Percentiles rank a stretch among this genome's conserved stretches.
phyloP scores from a whole-genome alignment of 2,888 invertebrate species.

The Pristionchus exspectatus region DNA sequence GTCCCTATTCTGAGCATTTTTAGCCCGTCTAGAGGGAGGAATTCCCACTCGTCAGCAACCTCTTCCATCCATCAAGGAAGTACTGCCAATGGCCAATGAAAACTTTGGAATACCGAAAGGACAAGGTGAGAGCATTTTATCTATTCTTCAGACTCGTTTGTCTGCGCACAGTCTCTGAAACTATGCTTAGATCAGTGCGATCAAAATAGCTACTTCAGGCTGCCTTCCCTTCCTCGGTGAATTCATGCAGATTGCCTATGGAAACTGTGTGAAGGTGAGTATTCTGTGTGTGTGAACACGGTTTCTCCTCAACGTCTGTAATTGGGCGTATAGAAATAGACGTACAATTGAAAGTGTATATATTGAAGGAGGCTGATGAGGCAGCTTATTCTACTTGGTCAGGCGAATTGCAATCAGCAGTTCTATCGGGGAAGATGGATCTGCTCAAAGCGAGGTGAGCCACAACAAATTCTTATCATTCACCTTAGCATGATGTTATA shows the following conservation, averaged over 20 bases:
- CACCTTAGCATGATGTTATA: background rate
- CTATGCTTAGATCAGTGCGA: too few relatives aligned
- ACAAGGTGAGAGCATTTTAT: too few relatives aligned
- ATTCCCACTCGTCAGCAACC: slow-evolving; percentile 29
- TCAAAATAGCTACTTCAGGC: slow-evolving; percentile 62
- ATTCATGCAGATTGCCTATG: slow-evolving; percentile 77
- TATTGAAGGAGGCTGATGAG: slow-evolving; percentile 72
- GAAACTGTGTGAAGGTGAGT: slow-evolving; percentile 71
- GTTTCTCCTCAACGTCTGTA: background rate
- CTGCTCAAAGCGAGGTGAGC: slow-evolving; percentile 73
- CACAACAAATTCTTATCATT: background rate
- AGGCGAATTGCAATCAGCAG: slow-evolving; percentile 72
- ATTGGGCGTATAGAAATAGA: background rate
- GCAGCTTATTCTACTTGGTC: slow-evolving; percentile 77
- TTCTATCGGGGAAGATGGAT: slow-evolving; percentile 75
- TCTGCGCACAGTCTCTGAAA: too few relatives aligned
- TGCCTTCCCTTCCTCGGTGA: slow-evolving; percentile 78
- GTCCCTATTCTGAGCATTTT: background rate
- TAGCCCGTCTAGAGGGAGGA: slow-evolving; percentile 7
- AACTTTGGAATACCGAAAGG: slow-evolving; percentile 77
- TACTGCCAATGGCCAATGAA: slow-evolving; percentile 70
- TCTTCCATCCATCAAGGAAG: slow-evolving; percentile 65
- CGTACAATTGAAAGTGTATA: background rate
- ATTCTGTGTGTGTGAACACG: background rate
- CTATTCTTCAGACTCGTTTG: too few relatives aligned